Conservation (phyloP, 2,888 invertebrate species). For the Coronaproctus castanopsis region DNA sequence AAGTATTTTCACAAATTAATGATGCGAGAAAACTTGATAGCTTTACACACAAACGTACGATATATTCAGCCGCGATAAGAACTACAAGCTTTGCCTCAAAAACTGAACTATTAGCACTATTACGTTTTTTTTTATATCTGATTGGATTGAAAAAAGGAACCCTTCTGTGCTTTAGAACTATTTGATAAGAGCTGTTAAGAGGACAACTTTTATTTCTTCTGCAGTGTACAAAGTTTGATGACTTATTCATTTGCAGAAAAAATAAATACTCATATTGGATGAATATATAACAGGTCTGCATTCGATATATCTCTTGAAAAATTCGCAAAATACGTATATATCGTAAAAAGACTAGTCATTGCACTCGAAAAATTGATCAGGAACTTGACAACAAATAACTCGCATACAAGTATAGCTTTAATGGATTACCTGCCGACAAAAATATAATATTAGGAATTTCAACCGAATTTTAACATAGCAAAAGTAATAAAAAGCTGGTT, state of each 20-base stretch:
- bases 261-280: neutral
- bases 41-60: too few species aligned
- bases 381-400: neutral
- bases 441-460: neutral
- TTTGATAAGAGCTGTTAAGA: neutral
- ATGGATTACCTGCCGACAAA: neutral
- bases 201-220: neutral
- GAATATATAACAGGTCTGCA: neutral
- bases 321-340: too few species aligned
- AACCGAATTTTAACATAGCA: neutral
- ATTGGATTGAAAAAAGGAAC: neutral
- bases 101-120: neutral
- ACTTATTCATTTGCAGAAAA: neutral
- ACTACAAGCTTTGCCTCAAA: too few species aligned
- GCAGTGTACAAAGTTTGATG: neutral
- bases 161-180: neutral
- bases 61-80: too few species aligned
- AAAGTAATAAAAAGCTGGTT: neutral
- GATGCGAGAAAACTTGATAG: too few species aligned
- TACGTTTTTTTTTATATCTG: neutral
- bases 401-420: neutral
- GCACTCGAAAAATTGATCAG: neutral
- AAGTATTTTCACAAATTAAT: too few species aligned
- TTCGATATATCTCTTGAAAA: neutral
- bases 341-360: neutral